Base-by-base conservation (phyloP, 2,797 vertebrate species). In the Enteromius thamalakanensis region DNA sequence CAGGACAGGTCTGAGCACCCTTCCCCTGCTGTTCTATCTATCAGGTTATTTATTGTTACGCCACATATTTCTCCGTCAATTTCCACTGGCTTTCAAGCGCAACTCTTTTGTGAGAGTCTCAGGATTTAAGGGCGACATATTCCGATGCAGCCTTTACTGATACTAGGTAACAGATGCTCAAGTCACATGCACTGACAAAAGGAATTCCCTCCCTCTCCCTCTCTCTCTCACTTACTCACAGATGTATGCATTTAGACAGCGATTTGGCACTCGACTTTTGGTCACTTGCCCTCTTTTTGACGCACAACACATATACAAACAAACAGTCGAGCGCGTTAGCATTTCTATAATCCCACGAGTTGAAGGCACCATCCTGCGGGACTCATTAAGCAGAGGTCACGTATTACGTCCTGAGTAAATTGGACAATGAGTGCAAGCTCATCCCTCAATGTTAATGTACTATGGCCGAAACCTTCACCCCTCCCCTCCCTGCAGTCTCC, bases 401-500 rank as follows among this genome's bases (percentile, higher is more conserved):
- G 88, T 87, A 87, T 88, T 77, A 88, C 87, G 83, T 86, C 78
- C 86, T 47, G 85, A 88, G 85, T 81, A 87, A 91, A 88, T 79
- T 86, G 74, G 79, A 88, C 79, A 90, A 87, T 76, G 86, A 87
- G 83, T 88, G 84, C 82, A 80, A 86, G 70, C 86, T 86, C 81
- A 87, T 89, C 80, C 75, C 83, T 89, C 87, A 86, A 80, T 91
- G 85, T 79, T 89, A 89, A 87, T 79, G 62, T 86, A 87, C 86
- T 81, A 79, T 84, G 87, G 80, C 86, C 58, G 77, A 89, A 88
- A 80, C 85, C 83, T 79, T 87, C 86, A 83, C 87, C 88, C 91
- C 92, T 87, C 88, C 92, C 90, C 89, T 90, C 89, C 82, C 87
- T 85, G 84, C 87, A 89, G 88, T 88, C 90, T 87, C 87, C 88